Evolutionary conservation across 2,888 invertebrate genomes (phyloP).

Genomic region (Drosophila paramelanica): DNA sequence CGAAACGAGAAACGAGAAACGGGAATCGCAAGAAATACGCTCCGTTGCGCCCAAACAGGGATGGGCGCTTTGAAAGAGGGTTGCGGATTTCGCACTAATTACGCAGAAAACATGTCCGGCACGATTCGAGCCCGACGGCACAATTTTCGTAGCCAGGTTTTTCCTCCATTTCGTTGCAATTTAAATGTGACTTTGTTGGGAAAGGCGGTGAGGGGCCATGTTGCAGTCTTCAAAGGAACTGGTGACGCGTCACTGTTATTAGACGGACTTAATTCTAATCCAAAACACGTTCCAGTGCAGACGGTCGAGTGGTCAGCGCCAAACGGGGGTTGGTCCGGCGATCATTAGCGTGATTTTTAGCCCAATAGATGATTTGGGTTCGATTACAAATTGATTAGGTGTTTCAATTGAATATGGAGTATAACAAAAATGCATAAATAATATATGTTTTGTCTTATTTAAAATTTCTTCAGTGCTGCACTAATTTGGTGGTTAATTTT

Average conservation of each 20-base stretch:
- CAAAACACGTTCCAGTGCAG: slow-evolving; percentile 64
- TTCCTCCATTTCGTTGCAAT: slow-evolving; percentile 50
- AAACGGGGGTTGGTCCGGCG: slow-evolving; percentile 36
- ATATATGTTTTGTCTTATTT: background rate
- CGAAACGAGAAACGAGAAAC: slow-evolving; percentile 30
- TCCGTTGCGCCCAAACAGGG: slow-evolving; percentile 39
- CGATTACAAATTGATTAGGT: slow-evolving; percentile 8
- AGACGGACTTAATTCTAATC: slow-evolving; percentile 73
- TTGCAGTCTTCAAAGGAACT: slow-evolving; percentile 52
- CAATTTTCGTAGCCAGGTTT: slow-evolving; percentile 29
- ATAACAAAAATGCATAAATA: background rate
- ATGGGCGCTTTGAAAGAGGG: slow-evolving; percentile 11
- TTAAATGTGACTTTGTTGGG: slow-evolving; percentile 46
- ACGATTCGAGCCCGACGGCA: slow-evolving; percentile 28
- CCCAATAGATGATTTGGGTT: background rate
- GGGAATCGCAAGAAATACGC: slow-evolving; percentile 44
- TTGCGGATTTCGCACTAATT: slow-evolving; percentile 65
- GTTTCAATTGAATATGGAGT: background rate
- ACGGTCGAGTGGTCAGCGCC: slow-evolving; percentile 32
- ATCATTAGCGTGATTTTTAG: slow-evolving; percentile 70
- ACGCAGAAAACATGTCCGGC: slow-evolving; percentile 68
- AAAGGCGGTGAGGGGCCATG: slow-evolving; percentile 27
- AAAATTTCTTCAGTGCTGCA: too few relatives aligned
- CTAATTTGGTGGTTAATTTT: too few relatives aligned
- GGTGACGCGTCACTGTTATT: slow-evolving; percentile 32